These are phyloP conservation scores for Carollia perspicillata DNA, from an alignment of 2,113 vertebrate genomes.

Conservation along the genomic window DNA sequence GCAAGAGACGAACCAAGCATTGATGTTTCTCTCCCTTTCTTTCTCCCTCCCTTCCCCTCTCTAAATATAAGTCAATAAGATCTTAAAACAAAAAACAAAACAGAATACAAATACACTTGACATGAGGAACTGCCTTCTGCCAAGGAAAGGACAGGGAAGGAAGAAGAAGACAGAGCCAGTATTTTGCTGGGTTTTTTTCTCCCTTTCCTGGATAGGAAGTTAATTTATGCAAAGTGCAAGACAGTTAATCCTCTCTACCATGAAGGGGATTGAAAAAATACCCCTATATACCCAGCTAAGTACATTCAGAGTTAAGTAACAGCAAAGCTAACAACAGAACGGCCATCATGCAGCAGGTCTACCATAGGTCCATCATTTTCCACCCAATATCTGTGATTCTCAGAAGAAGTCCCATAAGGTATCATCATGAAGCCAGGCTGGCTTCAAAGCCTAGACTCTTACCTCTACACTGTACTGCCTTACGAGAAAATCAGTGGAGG, in stretches of 20 bases:
- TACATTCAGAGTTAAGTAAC: neutral
- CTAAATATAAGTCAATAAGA: too few species aligned
- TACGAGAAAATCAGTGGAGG: neutral
- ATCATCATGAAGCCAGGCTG: neutral
- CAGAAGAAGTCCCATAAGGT: neutral
- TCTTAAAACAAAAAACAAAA: neutral
- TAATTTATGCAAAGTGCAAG: neutral
- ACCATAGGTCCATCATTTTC: neutral
- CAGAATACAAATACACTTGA: neutral
- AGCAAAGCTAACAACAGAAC: neutral
- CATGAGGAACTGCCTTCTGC: neutral
- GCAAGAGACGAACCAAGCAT: too few species aligned
- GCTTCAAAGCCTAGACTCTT: neutral
- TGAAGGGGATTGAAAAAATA: neutral
- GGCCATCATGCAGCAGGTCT: too few species aligned
- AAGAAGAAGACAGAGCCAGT: neutral
- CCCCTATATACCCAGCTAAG: neutral
- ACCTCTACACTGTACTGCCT: neutral
- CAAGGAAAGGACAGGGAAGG: neutral
- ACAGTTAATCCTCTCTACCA: neutral
- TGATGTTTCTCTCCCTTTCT: too few species aligned
- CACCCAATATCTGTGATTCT: neutral
- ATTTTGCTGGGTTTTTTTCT: neutral
- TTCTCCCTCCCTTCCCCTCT: too few species aligned
- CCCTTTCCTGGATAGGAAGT: neutral